phyloP scores from a whole-genome alignment of 23 tunicate genomes.

The Phallusia fumigata region DNA sequence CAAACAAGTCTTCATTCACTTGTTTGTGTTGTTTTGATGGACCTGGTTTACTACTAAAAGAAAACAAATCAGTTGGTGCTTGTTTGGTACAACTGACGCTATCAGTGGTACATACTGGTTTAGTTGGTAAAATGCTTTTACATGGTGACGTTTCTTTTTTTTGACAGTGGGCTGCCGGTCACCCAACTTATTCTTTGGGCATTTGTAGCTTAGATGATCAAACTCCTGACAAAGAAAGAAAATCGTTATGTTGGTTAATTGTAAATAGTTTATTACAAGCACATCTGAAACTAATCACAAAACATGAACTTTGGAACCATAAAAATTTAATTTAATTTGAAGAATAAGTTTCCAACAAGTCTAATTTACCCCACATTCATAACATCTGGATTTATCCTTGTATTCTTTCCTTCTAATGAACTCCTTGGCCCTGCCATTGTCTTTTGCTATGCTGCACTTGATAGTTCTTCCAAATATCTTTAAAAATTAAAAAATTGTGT shows the following conservation, averaged over 20 bases:
- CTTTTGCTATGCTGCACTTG: slow-evolving; percentile 84
- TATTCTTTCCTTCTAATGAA: slow-evolving; percentile 81
- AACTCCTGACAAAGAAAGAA: slow-evolving; percentile 19
- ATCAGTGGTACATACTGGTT: neutral
- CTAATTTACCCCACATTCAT: slow-evolving; percentile 63
- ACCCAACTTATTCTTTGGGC: slow-evolving; percentile 79
- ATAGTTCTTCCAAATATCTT: slow-evolving; percentile 53
- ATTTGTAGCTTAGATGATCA: slow-evolving; percentile 75
- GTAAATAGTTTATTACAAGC: no score
- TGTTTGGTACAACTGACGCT: neutral
- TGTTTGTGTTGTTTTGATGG: neutral
- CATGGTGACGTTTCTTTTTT: slow-evolving; percentile 41
- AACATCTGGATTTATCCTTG: slow-evolving; percentile 78
- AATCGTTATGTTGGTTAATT: neutral
- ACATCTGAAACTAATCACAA: neutral
- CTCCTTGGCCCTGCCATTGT: slow-evolving; percentile 83
- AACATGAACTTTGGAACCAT: neutral
- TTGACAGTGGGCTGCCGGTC: slow-evolving; percentile 74
- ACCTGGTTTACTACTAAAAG: neutral
- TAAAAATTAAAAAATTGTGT: neutral
- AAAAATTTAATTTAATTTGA: neutral
- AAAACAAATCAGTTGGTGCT: neutral
- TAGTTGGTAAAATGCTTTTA: slow-evolving; percentile 4
- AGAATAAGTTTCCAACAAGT: no score
- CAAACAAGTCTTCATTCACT: neutral